A percentile compares a stretch with the other conserved stretches of the same genome.
Evolutionary conservation across 2,888 invertebrate species (phyloP).

Genomic region (Eucera pruinosa): DNA sequence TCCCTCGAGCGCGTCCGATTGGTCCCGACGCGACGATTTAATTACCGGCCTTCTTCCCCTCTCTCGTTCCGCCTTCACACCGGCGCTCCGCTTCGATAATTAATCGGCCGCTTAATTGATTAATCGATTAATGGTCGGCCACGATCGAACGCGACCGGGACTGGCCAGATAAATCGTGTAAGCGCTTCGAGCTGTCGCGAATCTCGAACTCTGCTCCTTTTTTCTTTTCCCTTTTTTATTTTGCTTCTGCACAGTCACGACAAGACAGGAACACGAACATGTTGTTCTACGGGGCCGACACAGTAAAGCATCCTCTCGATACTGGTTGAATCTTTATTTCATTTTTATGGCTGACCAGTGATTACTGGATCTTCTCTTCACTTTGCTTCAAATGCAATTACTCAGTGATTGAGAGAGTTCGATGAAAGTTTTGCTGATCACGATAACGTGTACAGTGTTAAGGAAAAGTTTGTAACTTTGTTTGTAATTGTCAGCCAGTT

Average conservation of each 20-base stretch:
- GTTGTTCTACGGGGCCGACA: constrained; percentile 29
- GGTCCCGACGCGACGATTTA: constrained; percentile 76
- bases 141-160: constrained; percentile 49
- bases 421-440: background rate
- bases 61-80: constrained; percentile 47
- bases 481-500: constrained; percentile 58
- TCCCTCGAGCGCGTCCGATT: constrained; percentile 72
- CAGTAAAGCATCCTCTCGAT: constrained; percentile 29
- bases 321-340: constrained; percentile 30
- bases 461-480: constrained; percentile 51
- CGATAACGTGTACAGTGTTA: background rate
- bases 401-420: background rate
- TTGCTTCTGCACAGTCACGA: constrained; percentile 33
- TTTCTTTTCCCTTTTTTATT: background rate
- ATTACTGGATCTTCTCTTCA: background rate
- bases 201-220: constrained; percentile 34
- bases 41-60: constrained; percentile 67
- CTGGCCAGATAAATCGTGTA: constrained; percentile 63
- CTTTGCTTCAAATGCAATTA: background rate
- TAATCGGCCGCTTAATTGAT: constrained; percentile 77
- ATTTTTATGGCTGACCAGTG: constrained; percentile 4
- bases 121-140: constrained; percentile 73
- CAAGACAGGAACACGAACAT: constrained; percentile 59
- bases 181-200: constrained; percentile 60
- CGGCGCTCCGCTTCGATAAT: constrained; percentile 69